Evolutionary conservation across 92 coral and sea anemone genomes (phyloP), one percentile per base, ranked within the genome.

Genomic region (Porites rus): DNA sequence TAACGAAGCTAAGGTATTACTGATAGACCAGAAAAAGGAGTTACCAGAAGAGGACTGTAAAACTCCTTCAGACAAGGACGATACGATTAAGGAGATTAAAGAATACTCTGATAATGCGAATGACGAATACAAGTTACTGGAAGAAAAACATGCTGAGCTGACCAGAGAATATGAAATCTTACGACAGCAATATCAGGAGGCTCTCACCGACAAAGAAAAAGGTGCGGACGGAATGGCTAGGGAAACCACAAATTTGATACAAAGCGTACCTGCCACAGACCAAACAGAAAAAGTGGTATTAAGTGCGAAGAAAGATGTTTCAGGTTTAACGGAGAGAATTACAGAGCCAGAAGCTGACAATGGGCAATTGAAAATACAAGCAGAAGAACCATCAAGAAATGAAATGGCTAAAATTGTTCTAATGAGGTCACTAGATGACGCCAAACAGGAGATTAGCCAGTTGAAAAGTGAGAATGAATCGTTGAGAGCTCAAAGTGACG

Each of bases 91-190:
- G 64, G 87, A 73, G 11, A 73, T 74, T 46, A 74, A 51, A 62
- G 87, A 74, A n/a, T 73, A 69, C 60, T 10, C 72, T 4, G 80
- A 73, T 16, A 83, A 1, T 63, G 87, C 80, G 22, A 63, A 68
- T 52, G 93, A 90, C 11, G 88, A 74, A 17, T 90, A 90, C 74
- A 90, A 69, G 76, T 75, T 79, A 25, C 75, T 90, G 12, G 87
- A 86, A 75, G 93, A 90, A 76, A 90, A 84, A 73, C 85, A 86
- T 69, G 87, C 80, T 31, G 88, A 87, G 71, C 24, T 90, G 75
- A 86, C 90, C 38, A 81, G 79, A 69, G 93, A 90, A 69, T 90
- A 90, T 69, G 88, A 90, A 52, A 66, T 78, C 22, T 80, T 83
- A 38, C 51, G 87, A n/a, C 62, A 51, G 20, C 87, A 83, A 22